Evolutionary conservation across 2,888 invertebrate species (phyloP).

Genomic region (Drosophila stalkeri): DNA sequence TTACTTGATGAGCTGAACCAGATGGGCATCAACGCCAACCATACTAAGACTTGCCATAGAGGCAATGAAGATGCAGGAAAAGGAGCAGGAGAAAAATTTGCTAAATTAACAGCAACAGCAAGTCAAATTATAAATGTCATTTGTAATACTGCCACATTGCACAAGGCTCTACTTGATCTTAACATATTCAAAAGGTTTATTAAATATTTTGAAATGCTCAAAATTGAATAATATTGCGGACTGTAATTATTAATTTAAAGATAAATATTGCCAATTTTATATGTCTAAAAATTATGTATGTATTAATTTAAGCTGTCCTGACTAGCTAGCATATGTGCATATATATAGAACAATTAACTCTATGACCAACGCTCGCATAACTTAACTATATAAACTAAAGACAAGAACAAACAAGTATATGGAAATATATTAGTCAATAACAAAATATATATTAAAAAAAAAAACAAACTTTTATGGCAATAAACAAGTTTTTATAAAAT

Average conservation of each 20-base stretch:
- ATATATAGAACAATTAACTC: neutral
- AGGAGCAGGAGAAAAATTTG: too few relatives aligned
- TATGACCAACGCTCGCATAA: neutral
- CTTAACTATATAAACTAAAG: neutral
- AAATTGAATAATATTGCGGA: neutral
- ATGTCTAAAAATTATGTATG: neutral
- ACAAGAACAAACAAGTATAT: neutral
- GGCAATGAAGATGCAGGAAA: too few relatives aligned
- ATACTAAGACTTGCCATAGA: too few relatives aligned
- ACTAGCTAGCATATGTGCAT: neutral
- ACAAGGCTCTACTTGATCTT: neutral
- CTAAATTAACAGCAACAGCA: too few relatives aligned
- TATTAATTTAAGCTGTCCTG: neutral
- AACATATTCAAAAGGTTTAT: neutral
- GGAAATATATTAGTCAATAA: neutral
- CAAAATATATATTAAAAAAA: neutral
- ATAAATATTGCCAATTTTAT: neutral
- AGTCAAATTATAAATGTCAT: neutral
- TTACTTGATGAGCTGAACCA: too few relatives aligned
- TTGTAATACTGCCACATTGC: neutral
- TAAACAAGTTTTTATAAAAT: neutral
- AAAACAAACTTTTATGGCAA: neutral
- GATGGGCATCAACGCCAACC: too few relatives aligned
- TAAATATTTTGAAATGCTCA: neutral
- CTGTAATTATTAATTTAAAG: neutral